A percentile compares a stretch with the other conserved stretches of the same genome.
These are phyloP conservation scores for Drosophila malerkotliana DNA, from an alignment of 1,140 invertebrate genomes.

Conservation along the genomic window DNA sequence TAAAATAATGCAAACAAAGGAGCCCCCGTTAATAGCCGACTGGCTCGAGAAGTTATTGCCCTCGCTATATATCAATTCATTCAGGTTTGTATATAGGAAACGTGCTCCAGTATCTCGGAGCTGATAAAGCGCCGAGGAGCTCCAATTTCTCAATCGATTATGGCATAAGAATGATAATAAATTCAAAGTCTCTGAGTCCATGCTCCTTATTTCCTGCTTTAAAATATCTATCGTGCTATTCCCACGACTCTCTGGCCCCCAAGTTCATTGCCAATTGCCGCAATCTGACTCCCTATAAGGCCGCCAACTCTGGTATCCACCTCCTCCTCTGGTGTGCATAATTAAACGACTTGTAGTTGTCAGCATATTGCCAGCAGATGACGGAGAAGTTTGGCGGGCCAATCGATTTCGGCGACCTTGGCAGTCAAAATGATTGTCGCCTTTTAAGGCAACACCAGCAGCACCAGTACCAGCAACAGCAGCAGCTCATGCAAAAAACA, in stretches of 20 bases:
- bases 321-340: constrained; percentile 29
- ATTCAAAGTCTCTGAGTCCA: neutral
- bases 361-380: constrained; percentile 50
- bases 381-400: constrained; percentile 45
- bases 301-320: constrained; percentile 15
- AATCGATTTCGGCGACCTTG: constrained; percentile 76
- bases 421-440: constrained; percentile 75
- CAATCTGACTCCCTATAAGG: constrained; percentile 21
- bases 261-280: constrained; percentile 41
- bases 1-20: constrained; percentile 28
- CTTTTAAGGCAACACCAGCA: constrained; percentile 57
- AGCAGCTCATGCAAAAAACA: constrained; percentile 42
- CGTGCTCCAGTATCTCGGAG: constrained; percentile 15
- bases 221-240: constrained; percentile 3
- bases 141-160: neutral
- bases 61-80: constrained; percentile 33
- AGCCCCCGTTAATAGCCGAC: neutral
- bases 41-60: constrained; percentile 43
- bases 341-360: constrained; percentile 26
- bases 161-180: neutral
- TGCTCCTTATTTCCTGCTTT: constrained; percentile 23
- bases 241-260: constrained; percentile 30
- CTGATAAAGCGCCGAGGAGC: constrained; percentile 20
- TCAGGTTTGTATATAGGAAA: constrained; percentile 32
- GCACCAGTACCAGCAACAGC: constrained; percentile 34